phyloP scores from a whole-genome alignment of 2,113 vertebrate species.

The Rhagologus leucostigma region DNA sequence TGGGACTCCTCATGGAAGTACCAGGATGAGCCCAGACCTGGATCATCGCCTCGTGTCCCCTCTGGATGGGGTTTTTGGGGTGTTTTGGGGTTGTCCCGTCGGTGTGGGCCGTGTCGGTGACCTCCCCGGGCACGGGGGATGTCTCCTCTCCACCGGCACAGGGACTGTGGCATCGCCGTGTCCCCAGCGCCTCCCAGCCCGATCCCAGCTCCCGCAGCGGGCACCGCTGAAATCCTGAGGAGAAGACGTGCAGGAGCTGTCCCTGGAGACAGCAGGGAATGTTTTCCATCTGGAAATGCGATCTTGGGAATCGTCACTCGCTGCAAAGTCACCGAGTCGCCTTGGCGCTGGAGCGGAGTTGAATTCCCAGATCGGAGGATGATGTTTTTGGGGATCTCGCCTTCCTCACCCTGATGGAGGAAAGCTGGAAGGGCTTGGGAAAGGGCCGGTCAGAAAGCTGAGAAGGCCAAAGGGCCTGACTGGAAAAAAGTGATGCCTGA shows the following conservation, averaged over 20 bases:
- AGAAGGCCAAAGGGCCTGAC: not conserved
- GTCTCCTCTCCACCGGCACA: not conserved
- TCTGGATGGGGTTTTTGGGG: not conserved
- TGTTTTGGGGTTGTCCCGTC: not conserved
- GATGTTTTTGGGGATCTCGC: not conserved
- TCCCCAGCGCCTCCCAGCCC: not conserved
- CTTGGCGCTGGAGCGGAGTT: not conserved
- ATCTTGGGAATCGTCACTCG: rapidly evolving
- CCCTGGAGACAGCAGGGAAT: not conserved
- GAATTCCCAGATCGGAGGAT: not conserved
- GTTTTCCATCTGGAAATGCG: not conserved
- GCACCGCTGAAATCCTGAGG: not conserved
- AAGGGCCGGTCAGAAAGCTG: not conserved
- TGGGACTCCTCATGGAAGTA: not conserved
- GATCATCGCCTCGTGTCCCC: rapidly evolving
- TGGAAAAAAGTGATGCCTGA: not conserved
- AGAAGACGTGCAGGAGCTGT: rapidly evolving
- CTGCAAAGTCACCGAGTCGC: not conserved
- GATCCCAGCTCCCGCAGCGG: not conserved
- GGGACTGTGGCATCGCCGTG: not conserved
- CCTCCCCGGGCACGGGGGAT: not conserved
- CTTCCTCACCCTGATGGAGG: not conserved
- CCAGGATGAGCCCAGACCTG: rapidly evolving
- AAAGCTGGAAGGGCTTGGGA: not conserved
- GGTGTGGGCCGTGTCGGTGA: not conserved